Base-by-base conservation (phyloP, 2,888 invertebrate species). In the Lasioglossum calceatum region DNA sequence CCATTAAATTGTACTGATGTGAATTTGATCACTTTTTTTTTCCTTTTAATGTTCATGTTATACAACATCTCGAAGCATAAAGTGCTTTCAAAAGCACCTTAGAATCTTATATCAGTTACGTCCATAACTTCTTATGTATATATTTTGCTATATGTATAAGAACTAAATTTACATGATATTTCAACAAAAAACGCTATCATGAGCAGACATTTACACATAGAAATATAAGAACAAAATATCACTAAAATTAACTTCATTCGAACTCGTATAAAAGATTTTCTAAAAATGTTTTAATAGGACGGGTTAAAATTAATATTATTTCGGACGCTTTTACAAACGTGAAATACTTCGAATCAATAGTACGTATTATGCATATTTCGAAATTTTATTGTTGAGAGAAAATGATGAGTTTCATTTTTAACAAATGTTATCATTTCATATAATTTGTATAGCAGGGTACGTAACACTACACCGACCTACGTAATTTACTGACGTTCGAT, bases 121-220 rank as follows among this genome's bases (percentile, higher is more conserved):
- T 92, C 88, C 92, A 90, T 91, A 91, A 89, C 89, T 89, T 88
- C 89, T 89, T 87, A 87, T 90, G 82, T 89, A 88, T 91, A 91
- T 82, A 88, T 61, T 87, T 90, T 86, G 78, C 80, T 92, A 87
- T 91, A 92, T 44, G 44, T 92, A 88, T 92, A 93, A 87, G 91
- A 91, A 92, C 92, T 94, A 93, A 94, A 94, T 95, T 94, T 95
- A 94, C 95, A 94, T 94, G 94, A 94, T 94, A 94, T 95, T 91
- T 95, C 93, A 94, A 95, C 93, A 94, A 93, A 95, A 94, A 93
- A 92, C 92, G 88, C 92, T 93, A 94, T 93, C 93, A 93, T 92
- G 93, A 94, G 93, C 93, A 94, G 93, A 94, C 93, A 95, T 95
- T 94, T 95, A 94, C 93, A 94, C 92, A 92, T 94, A 93, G 93